Evolutionary conservation across 2,888 invertebrate species (phyloP), one percentile per base, ranked within the genome.

Genomic region (Drosophila anomalata): DNA sequence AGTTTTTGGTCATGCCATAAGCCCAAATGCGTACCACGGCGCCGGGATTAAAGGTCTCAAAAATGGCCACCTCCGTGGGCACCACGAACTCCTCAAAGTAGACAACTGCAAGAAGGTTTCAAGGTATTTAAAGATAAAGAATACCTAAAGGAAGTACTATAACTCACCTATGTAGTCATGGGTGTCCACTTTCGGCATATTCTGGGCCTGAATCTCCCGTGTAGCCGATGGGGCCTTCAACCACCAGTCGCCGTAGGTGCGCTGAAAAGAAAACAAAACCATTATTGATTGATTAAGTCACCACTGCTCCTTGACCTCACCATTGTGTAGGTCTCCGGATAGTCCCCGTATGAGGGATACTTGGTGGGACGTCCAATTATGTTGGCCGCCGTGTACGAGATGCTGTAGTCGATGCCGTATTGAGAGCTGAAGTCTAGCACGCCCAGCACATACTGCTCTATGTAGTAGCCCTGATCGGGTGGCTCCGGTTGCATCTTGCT

Each of bases 321-420:
- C 95, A 97, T 95, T 63, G 96, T 96, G 93, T 96, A 98, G 12
- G 97, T 95, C 91, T 97, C 95, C 9, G 97, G 96, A 92, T 96
- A 97, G 90, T 98, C 98, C 17, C 98, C 98, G 91, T 97, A 97
- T 73, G 95, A 94, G 0, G 98, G 98, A 92, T 95, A 98, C 90
- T 96, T 96, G 26, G 95, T 95, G 11, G 96, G 96, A 79, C 95
- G 95, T 8, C 97, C 97, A 55, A 95, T 94, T 62, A 98, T 94
- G 92, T 98, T 98, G 56, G 95, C 94, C 5, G 97, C 97, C 3
- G 97, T 96, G 89, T 98, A 98, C 0, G 97, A 97, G 89, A 96
- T 96, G 92, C 96, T 97, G 71, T 94, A 95, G 91, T 95, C 95
- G 90, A 95, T 96, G 69, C 97, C 98, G 92, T 98, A 98, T 92